Percentiles rank a stretch among this genome's conserved stretches.
phyloP scores from a whole-genome alignment of 1,140 invertebrate species.

The Elysia chlorotica region DNA sequence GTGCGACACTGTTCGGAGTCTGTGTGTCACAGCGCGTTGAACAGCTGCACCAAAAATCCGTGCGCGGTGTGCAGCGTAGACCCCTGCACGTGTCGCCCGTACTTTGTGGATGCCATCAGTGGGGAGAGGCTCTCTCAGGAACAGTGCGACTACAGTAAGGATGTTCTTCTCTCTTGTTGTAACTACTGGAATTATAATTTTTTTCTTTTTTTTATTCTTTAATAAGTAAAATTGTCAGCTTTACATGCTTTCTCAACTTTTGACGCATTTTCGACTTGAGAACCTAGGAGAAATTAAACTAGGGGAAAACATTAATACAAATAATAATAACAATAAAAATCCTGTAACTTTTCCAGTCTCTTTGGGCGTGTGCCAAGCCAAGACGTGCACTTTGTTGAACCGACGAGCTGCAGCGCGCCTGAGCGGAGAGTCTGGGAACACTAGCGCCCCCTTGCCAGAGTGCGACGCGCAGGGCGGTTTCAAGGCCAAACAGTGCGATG shows the following conservation, averaged over 20 bases:
- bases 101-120: conserved; percentile 18
- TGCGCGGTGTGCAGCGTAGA: conserved; percentile 25
- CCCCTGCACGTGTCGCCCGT: conserved; percentile 16
- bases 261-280: too few species aligned
- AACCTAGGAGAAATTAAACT: too few species aligned
- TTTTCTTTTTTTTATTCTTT: background rate
- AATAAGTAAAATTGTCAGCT: background rate
- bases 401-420: background rate
- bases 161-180: background rate
- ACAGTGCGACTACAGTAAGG: conserved; percentile 22
- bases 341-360: too few species aligned
- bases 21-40: background rate
- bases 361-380: background rate
- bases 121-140: background rate
- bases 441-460: background rate
- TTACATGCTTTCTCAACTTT: background rate
- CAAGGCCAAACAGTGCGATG: conserved; percentile 1
- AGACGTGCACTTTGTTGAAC: background rate
- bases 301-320: too few species aligned
- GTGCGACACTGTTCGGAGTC: conserved; percentile 3
- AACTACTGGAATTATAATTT: background rate
- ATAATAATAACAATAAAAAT: too few species aligned
- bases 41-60: conserved; percentile 18
- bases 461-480: conserved; percentile 1
- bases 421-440: background rate